phyloP scores from a whole-genome alignment of 2,113 vertebrate genomes.

The Larimichthys polyactis region DNA sequence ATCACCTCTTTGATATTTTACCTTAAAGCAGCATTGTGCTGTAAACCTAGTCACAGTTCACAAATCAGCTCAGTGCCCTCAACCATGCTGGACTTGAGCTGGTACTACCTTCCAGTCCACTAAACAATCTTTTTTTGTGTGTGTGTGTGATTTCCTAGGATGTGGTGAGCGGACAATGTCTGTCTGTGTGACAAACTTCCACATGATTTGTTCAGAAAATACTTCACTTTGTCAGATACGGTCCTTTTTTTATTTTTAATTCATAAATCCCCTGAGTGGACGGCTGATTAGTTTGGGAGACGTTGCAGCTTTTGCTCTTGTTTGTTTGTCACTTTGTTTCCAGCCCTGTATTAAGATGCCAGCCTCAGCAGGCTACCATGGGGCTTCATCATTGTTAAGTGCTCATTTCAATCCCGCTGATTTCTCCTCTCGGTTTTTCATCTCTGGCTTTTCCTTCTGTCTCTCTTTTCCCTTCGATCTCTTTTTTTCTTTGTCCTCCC shows the following conservation, averaged over 20 bases:
- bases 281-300: slow-evolving; percentile 75
- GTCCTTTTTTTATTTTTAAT: slow-evolving; percentile 58
- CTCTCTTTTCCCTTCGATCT: slow-evolving; percentile 15
- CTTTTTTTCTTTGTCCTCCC: slow-evolving; percentile 38
- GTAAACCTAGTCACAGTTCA: slow-evolving; percentile 28
- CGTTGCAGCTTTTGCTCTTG: slow-evolving; percentile 59
- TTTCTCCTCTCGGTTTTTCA: slow-evolving; percentile 67
- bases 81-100: slow-evolving; percentile 20
- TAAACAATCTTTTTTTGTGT: neutral
- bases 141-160: slow-evolving; percentile 24
- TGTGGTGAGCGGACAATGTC: slow-evolving; percentile 24
- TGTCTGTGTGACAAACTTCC: slow-evolving; percentile 30
- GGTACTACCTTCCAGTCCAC: slow-evolving; percentile 20
- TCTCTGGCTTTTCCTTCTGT: slow-evolving; percentile 36
- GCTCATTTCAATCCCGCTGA: slow-evolving; percentile 79
- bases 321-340: slow-evolving; percentile 79
- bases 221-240: slow-evolving; percentile 48
- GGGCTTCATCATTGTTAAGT: slow-evolving; percentile 83
- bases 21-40: slow-evolving; percentile 8
- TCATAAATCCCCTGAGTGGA: slow-evolving; percentile 71
- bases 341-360: slow-evolving; percentile 73
- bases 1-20: slow-evolving; percentile 32
- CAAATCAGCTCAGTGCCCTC: slow-evolving; percentile 37
- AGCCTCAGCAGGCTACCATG: slow-evolving; percentile 73
- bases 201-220: slow-evolving; percentile 60